Evolutionary conservation across 2,888 invertebrate species (phyloP), one percentile per base, ranked within the genome.

Genomic region (Diaperis boleti): DNA sequence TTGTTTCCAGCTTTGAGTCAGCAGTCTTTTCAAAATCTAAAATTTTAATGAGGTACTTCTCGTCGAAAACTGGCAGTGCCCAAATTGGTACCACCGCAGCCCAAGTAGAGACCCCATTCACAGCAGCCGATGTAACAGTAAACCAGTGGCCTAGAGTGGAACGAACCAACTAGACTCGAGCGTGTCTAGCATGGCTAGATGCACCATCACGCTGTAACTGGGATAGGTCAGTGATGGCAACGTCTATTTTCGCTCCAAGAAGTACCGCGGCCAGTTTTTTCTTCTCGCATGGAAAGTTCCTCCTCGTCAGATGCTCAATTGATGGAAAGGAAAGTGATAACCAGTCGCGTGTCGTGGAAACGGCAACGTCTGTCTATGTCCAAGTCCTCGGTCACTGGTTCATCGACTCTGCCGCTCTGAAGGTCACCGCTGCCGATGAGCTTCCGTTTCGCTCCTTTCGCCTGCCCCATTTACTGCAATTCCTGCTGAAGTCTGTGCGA

Each of bases 401-500:
- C 82, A 81, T 79, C 81, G 82, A 81, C 82, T 79, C 77, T 71
- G 68, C 50, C 79, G 76, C 78, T 72, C 77, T 77, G 79, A 82
- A 82, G 82, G 82, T 81, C 81, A 79, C 55, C 56, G 59, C 59
- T 45, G 37, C 64, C 57, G 26, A 52, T 59, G 47, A 47, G 60
- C 64, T 64, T 60, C 60, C 60, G 64, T 64, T 59, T 59, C 63
- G 39, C 29, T 59, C 47, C 15, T 56, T 54, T 54, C 33, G 22
- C 20, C 4, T 3, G 6, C 3, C 6, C 3, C 20, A 4, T 20
- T 6, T 20, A 6, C 4, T n/a, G n/a, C n/a, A n/a, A n/a, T n/a
- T 26, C 26, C 11, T 10, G 4, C 33, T 10, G 33, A n/a, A n/a
- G n/a, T n/a, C n/a, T n/a, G n/a, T n/a, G n/a, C n/a, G n/a, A n/a